Conservation (phyloP, 2,888 invertebrate genomes). For the Drosophila sordidula region DNA sequence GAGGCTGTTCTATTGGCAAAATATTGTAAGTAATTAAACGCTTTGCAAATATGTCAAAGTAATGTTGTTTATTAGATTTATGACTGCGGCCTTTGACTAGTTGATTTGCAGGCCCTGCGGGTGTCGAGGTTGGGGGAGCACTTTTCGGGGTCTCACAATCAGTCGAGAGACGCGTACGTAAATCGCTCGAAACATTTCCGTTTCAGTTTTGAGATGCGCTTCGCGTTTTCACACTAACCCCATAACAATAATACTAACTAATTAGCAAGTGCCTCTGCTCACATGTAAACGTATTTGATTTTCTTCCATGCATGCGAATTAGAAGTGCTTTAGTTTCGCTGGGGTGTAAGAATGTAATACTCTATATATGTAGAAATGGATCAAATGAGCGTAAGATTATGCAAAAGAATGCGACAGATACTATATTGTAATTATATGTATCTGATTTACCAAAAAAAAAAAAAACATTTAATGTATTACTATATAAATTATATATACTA, state of each 20-base stretch:
- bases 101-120: background rate
- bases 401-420: no score
- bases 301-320: constrained; percentile 20
- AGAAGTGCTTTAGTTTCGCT: constrained; percentile 23
- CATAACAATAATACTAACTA: constrained; percentile 56
- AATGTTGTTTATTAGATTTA: constrained; percentile 55
- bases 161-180: constrained; percentile 49
- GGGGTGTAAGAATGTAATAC: constrained; percentile 9
- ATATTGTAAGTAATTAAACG: constrained; percentile 59
- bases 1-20: constrained; percentile 52
- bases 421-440: no score
- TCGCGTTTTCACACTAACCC: constrained; percentile 55
- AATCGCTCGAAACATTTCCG: constrained; percentile 55
- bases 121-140: background rate
- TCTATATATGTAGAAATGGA: background rate
- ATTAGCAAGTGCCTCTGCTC: constrained; percentile 55
- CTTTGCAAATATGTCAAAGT: constrained; percentile 56
- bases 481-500: no score
- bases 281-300: constrained; percentile 6
- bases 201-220: constrained; percentile 24
- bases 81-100: constrained; percentile 39
- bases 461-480: no score
- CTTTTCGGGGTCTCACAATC: constrained; percentile 32
- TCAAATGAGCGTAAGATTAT: background rate
- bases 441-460: no score